phyloP scores from a whole-genome alignment of 2,113 vertebrate genomes.

The Coracopsis vasa region DNA sequence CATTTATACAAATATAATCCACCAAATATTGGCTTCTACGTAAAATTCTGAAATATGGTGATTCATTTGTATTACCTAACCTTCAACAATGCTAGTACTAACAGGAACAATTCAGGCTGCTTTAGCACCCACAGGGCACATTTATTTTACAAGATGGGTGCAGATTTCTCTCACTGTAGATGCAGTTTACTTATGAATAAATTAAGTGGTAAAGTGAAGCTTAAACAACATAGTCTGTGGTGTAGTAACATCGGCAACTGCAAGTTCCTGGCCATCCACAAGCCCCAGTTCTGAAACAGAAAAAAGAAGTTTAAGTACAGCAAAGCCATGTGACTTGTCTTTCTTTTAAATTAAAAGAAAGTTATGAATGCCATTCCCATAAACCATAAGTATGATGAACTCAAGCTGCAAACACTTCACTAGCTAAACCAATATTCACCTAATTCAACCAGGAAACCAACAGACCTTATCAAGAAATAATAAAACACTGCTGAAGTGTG shows the following conservation, averaged over 20 bases:
- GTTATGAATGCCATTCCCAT: neutral
- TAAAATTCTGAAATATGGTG: slow-evolving; percentile 64
- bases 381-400: neutral
- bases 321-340: neutral
- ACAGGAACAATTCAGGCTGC: slow-evolving; percentile 41
- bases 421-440: neutral
- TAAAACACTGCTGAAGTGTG: neutral
- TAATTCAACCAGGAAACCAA: neutral
- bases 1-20: slow-evolving; percentile 68
- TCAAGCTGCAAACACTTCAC: neutral
- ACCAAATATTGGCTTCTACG: slow-evolving; percentile 71
- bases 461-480: neutral
- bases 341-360: neutral
- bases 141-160: slow-evolving; percentile 22
- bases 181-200: slow-evolving; percentile 23
- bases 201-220: slow-evolving; percentile 88
- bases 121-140: slow-evolving; percentile 28
- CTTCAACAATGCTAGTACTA: slow-evolving; percentile 62
- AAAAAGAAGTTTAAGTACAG: slow-evolving; percentile 2
- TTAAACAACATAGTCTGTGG: slow-evolving; percentile 95
- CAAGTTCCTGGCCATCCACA: slow-evolving; percentile 89
- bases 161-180: neutral
- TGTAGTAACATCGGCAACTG: slow-evolving; percentile 91
- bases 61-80: slow-evolving; percentile 53
- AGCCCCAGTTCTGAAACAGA: slow-evolving; percentile 86